Percentiles rank a stretch among this genome's conserved stretches.
phyloP scores from a whole-genome alignment of 2,888 invertebrate species.

The Brenthis hecate region DNA sequence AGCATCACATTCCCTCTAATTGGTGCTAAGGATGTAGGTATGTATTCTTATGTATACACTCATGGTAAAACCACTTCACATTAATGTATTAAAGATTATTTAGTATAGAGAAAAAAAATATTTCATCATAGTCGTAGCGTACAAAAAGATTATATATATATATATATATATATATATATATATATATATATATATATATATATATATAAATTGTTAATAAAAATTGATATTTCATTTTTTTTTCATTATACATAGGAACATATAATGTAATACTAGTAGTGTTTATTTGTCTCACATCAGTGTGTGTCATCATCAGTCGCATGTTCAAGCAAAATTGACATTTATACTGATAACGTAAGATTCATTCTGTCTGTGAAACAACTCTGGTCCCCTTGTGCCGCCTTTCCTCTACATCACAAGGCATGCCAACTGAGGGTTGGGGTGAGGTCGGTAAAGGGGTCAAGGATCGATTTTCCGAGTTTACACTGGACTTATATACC shows the following conservation, averaged over 20 bases:
- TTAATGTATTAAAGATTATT: background rate
- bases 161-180: too few species aligned
- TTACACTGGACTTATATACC: conserved; percentile 44
- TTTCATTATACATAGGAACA: background rate
- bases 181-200: too few species aligned
- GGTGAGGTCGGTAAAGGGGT: conserved; percentile 51
- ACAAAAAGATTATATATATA: too few species aligned
- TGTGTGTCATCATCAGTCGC: too few species aligned
- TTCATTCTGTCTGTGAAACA: conserved; percentile 11
- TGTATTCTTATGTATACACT: too few species aligned
- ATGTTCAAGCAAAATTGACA: conserved; percentile 11
- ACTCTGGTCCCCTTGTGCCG: conserved; percentile 17
- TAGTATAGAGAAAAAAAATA: too few species aligned
- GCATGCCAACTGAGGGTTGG: conserved; percentile 40
- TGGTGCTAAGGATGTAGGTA: conserved; percentile 1
- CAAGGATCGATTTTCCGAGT: conserved; percentile 57
- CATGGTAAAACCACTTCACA: background rate
- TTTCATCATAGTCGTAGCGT: too few species aligned
- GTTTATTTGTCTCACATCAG: conserved; percentile 15
- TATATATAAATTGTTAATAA: too few species aligned
- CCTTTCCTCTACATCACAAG: conserved; percentile 33
- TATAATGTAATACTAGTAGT: background rate
- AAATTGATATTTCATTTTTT: background rate
- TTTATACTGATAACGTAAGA: conserved; percentile 22
- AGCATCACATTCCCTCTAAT: conserved; percentile 12